Percentiles rank a stretch among this genome's conserved stretches.
These are phyloP conservation scores for Neodiprion pinetum DNA, from an alignment of 1,140 invertebrate species.

Conservation along the genomic window DNA sequence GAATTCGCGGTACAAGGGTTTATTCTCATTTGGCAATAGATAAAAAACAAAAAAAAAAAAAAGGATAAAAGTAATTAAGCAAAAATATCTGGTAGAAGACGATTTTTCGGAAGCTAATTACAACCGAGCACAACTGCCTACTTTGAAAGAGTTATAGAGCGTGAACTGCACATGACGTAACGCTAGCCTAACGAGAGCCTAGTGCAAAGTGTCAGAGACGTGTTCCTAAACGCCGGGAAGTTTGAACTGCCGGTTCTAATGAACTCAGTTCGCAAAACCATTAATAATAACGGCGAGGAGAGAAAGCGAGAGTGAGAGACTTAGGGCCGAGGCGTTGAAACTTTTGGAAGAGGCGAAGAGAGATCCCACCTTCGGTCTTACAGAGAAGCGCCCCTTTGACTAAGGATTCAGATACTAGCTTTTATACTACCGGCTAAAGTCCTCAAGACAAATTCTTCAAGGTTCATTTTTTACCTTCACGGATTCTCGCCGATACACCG, in stretches of 20 bases:
- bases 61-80: too few relatives aligned
- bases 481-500: too few relatives aligned
- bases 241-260: background rate
- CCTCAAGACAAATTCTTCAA: background rate
- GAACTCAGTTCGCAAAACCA: slow-evolving; percentile 2
- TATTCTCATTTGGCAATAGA: too few relatives aligned
- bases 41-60: too few relatives aligned
- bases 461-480: too few relatives aligned
- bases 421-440: background rate
- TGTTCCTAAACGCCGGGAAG: slow-evolving; percentile 3
- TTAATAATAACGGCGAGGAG: background rate
- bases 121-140: background rate
- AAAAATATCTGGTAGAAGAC: too few relatives aligned
- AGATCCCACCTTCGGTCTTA: background rate
- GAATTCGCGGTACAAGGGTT: too few relatives aligned
- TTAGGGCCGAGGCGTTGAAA: background rate
- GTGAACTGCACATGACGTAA: background rate
- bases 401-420: background rate
- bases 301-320: background rate
- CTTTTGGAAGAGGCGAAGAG: background rate
- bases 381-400: background rate
- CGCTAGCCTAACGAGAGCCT: background rate
- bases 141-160: background rate
- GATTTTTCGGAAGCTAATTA: too few relatives aligned
- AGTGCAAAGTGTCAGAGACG: background rate